Evolutionary conservation across 2,113 vertebrate species (phyloP), one percentile per base, ranked within the genome.

Genomic region (Stegostoma tigrinum): DNA sequence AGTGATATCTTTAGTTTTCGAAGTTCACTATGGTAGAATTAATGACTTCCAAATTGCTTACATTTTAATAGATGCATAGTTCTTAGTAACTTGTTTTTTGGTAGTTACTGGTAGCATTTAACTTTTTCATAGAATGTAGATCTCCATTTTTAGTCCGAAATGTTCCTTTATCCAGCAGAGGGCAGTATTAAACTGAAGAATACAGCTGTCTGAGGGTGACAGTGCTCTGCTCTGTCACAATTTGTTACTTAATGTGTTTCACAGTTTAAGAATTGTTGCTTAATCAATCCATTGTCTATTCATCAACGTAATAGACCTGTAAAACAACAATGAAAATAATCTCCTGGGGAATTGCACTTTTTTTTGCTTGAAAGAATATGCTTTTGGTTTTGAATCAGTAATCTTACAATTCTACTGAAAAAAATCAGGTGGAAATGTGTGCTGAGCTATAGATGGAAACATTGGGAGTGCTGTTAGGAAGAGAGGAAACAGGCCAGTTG

Each of bases 151-250:
- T 34, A 0, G 8, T 66, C 89, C 38, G n/a, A 66, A n/a, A 93
- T 66, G 42, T n/a, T 91, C n/a, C 34, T 21, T 91, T 91, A 64
- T 93, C 61, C 89, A 93, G 61, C 89, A 93, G 89, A 93, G 89
- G 61, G 89, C 89, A 66, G 7, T 93, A 93, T 93, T 93, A 66
- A 93, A 8, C 61, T 66, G 61, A 93, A 93, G 66, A 38, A 30
- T 90, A 12, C 87, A 90, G 19, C 5, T 66, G 6, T 93, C 34
- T 19, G 55, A 3, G 7, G 19, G 38, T 34, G 34, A 66, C 2
- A 5, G 27, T 15, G 52, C 61, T 48, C 85, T 15, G 52, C 61
- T 48, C 85, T 5, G 21, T 34, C 27, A 2, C 10, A 52, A 90
- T 90, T 64, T n/a, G 61, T 55, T 91, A 64, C 89, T 89, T 52